Conservation (phyloP, 37 sponge, comb jelly and placozoan genomes). For the Mnemiopsis leidyi region DNA sequence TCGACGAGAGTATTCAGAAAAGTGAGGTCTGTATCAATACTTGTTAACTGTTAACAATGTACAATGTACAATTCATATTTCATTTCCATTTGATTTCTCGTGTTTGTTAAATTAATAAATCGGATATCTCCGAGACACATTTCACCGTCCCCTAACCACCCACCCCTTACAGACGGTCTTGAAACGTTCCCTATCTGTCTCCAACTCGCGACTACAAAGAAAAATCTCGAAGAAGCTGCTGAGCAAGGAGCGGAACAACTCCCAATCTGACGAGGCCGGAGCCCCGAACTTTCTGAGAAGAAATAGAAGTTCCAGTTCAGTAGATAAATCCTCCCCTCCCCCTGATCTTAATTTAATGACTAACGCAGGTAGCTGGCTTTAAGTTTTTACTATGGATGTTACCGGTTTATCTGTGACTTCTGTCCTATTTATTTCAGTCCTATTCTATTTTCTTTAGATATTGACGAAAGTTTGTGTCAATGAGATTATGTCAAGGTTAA, state of each 20-base stretch:
- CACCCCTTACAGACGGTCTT: not conserved
- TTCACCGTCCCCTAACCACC: not conserved
- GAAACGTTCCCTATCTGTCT: slow-evolving; percentile 1
- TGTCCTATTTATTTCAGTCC: too few species aligned
- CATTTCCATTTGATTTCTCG: too few species aligned
- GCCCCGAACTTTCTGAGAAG: slow-evolving; percentile 13
- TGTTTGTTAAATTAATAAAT: too few species aligned
- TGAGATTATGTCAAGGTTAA: too few species aligned
- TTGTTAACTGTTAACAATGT: too few species aligned
- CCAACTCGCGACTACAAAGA: slow-evolving; percentile 50
- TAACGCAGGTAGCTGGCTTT: not conserved
- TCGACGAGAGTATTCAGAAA: slow-evolving; percentile 16
- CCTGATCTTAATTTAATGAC: slow-evolving; percentile 10
- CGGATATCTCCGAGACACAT: too few species aligned
- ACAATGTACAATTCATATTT: too few species aligned
- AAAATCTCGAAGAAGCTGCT: slow-evolving; percentile 36
- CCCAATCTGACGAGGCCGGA: not conserved
- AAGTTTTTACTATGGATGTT: too few species aligned
- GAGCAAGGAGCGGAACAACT: not conserved
- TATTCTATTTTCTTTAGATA: too few species aligned
- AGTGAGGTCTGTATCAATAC: slow-evolving; percentile 24
- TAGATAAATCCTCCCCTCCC: slow-evolving; percentile 37
- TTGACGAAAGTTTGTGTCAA: too few species aligned
- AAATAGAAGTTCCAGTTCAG: slow-evolving; percentile 21
- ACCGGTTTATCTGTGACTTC: too few species aligned